Conservation (phyloP, 2,797 vertebrate genomes). For the Stomatorhinus walkeri region DNA sequence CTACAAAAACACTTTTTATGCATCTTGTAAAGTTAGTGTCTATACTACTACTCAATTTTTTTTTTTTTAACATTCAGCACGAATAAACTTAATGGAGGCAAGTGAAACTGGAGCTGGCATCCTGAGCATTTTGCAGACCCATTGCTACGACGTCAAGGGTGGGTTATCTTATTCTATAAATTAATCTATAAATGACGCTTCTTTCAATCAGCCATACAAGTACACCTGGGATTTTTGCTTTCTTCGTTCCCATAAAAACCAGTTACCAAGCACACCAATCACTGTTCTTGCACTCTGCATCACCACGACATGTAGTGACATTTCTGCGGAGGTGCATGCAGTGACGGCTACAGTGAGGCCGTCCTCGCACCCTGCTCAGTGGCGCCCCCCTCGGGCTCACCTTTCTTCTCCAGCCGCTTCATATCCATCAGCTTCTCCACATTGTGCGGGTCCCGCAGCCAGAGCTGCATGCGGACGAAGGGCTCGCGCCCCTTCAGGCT, state of each 20-base stretch:
- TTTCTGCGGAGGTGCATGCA: neutral
- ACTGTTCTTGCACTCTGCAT: neutral
- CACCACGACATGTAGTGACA: neutral
- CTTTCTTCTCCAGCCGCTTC: conserved; percentile 73
- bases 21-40: neutral
- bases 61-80: neutral
- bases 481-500: conserved; percentile 96
- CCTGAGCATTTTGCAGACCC: neutral
- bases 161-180: neutral
- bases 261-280: neutral
- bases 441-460: conserved; percentile 83
- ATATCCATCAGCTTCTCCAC: conserved; percentile 70
- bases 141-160: neutral
- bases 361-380: neutral
- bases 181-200: neutral
- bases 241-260: neutral
- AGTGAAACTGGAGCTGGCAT: neutral
- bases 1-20: neutral
- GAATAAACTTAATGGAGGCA: neutral
- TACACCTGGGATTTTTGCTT: neutral
- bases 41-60: neutral
- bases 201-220: neutral
- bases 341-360: neutral
- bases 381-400: conserved; percentile 32
- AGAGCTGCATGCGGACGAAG: conserved; percentile 97